phyloP scores from a whole-genome alignment of 2,113 vertebrate genomes.

The Nothobranchius furzeri region DNA sequence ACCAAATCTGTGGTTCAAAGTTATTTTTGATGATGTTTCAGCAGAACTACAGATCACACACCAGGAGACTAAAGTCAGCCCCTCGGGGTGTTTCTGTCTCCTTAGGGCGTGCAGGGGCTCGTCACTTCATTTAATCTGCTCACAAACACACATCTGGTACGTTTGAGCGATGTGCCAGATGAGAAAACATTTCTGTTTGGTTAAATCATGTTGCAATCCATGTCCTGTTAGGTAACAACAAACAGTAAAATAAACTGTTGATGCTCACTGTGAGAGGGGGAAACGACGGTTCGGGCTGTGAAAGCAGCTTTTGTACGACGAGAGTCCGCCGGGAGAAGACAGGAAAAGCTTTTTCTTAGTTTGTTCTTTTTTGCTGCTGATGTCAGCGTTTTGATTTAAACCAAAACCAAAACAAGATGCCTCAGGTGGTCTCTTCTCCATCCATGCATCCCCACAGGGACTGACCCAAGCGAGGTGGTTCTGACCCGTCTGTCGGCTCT shows the following conservation, averaged over 20 bases:
- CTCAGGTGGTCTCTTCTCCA: constrained; percentile 57
- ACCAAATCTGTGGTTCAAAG: neutral
- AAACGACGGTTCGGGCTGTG: constrained; percentile 1
- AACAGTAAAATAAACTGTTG: neutral
- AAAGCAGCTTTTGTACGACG: constrained; percentile 5
- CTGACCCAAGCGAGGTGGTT: constrained; percentile 19
- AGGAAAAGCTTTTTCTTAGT: constrained; percentile 12
- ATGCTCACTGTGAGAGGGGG: neutral
- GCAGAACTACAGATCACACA: constrained; percentile 14
- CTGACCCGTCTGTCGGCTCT: constrained; percentile 25
- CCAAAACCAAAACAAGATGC: constrained; percentile 22
- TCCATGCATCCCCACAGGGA: constrained; percentile 37
- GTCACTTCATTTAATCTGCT: constrained; percentile 28
- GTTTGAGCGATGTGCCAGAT: constrained; percentile 3
- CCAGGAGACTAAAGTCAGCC: constrained; percentile 7
- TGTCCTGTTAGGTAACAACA: neutral
- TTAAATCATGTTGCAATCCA: constrained; percentile 18
- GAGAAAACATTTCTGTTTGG: neutral
- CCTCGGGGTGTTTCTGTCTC: constrained; percentile 13
- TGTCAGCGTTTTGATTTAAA: constrained; percentile 39
- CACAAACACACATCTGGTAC: neutral
- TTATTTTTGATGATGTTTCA: constrained; percentile 4
- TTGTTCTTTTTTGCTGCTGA: constrained; percentile 23
- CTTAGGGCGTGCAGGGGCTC: constrained; percentile 45
- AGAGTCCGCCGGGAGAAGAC: constrained; percentile 16